Percentiles rank a stretch among this genome's conserved stretches.
Evolutionary conservation across 1,140 invertebrate genomes (phyloP).

Genomic region (Drosophila chauvacae): DNA sequence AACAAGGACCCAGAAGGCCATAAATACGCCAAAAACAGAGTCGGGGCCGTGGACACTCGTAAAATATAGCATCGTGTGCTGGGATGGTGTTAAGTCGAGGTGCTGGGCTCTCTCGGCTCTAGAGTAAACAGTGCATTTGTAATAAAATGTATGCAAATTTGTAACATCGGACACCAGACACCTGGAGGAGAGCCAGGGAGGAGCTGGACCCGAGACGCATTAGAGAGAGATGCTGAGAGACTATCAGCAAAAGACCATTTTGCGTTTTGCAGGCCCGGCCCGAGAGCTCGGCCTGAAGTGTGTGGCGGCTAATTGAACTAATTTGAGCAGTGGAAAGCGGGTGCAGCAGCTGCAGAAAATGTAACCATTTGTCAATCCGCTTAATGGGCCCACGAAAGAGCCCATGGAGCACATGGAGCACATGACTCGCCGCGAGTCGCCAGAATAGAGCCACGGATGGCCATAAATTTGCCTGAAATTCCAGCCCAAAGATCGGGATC

Average conservation of each 20-base stretch:
- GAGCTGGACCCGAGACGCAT: slow-evolving; percentile 11
- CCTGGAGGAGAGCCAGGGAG: not conserved
- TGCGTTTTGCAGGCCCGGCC: not conserved
- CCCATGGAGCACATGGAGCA: slow-evolving; percentile 11
- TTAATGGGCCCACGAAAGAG: slow-evolving; percentile 32
- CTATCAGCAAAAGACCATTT: slow-evolving; percentile 26
- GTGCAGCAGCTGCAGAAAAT: slow-evolving; percentile 49
- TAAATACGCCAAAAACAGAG: slow-evolving; percentile 30
- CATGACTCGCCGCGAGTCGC: not conserved
- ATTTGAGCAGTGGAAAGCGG: slow-evolving; percentile 49
- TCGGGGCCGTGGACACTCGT: slow-evolving; percentile 12
- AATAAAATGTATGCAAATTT: slow-evolving; percentile 61
- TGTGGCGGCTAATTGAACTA: slow-evolving; percentile 54
- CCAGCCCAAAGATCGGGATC: slow-evolving; percentile 20
- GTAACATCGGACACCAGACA: slow-evolving; percentile 33
- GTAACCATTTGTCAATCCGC: slow-evolving; percentile 49
- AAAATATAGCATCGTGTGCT: slow-evolving; percentile 43
- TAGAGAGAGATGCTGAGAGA: not conserved
- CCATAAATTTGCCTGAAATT: slow-evolving; percentile 32
- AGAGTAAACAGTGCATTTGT: slow-evolving; percentile 53
- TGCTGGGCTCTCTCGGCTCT: slow-evolving; percentile 11
- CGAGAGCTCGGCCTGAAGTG: slow-evolving; percentile 30
- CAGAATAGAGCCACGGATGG: slow-evolving; percentile 2
- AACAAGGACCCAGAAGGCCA: slow-evolving; percentile 22
- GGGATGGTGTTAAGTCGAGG: slow-evolving; percentile 36